Evolutionary conservation across 2,797 vertebrate species (phyloP).

Genomic region (Balearica regulorum): DNA sequence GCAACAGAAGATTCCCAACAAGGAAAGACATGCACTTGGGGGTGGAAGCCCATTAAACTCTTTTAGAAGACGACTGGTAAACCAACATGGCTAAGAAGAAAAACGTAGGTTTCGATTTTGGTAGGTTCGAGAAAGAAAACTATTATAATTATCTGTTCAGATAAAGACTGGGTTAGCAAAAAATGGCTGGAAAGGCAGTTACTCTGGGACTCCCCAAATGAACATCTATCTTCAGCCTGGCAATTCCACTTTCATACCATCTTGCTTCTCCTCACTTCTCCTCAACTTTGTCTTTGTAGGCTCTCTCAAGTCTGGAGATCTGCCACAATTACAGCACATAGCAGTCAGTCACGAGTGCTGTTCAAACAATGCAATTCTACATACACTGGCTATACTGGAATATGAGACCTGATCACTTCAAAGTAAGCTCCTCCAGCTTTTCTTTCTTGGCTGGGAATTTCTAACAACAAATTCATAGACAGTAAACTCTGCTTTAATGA

Average conservation of each 20-base stretch:
- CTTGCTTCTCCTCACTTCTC: not conserved
- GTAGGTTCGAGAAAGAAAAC: not conserved
- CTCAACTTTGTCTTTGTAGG: not conserved
- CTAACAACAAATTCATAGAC: not conserved
- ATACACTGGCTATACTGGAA: not conserved
- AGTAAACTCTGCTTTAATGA: not conserved
- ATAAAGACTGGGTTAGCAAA: not conserved
- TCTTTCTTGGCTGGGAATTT: not conserved
- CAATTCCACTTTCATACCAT: not conserved
- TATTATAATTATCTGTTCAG: not conserved
- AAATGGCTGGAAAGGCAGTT: not conserved
- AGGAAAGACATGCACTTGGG: not conserved
- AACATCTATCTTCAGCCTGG: not conserved
- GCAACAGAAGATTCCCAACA: not conserved
- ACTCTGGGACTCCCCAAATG: not conserved
- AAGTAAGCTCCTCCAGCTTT: not conserved
- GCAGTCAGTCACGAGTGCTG: not conserved
- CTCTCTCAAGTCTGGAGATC: not conserved
- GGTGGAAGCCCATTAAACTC: not conserved
- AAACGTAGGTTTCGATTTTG: not conserved
- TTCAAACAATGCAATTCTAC: not conserved
- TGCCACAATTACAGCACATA: not conserved
- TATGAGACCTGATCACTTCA: not conserved
- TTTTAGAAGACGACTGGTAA: not conserved
- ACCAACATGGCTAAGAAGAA: not conserved